Conservation (phyloP, 2,113 vertebrate species). For the Pseudorectes ferrugineus region DNA sequence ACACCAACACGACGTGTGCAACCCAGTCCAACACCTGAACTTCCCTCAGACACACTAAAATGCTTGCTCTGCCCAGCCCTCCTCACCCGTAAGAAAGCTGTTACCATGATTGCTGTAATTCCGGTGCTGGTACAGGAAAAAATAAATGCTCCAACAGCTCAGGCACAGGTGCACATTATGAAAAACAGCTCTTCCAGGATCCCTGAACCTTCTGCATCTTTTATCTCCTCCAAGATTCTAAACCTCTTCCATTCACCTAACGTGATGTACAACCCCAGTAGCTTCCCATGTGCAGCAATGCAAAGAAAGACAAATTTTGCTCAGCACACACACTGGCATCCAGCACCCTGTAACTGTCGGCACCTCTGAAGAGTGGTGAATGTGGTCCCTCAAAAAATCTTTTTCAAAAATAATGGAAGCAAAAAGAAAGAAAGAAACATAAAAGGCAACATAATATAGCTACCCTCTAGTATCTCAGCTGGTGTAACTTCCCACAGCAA, state of each 20-base stretch:
- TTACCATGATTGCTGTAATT: not conserved
- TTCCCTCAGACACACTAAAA: not conserved
- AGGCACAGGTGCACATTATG: not conserved
- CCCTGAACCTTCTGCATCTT: not conserved
- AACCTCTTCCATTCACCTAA: not conserved
- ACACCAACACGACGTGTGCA: fast-evolving
- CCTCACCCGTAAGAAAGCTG: not conserved
- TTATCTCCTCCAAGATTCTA: not conserved
- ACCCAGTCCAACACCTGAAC: not conserved
- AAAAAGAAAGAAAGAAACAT: not conserved
- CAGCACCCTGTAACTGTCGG: fast-evolving
- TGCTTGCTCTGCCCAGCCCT: not conserved
- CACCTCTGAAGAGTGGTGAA: not conserved
- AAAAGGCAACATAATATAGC: not conserved
- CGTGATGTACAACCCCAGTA: not conserved
- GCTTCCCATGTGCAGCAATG: fast-evolving
- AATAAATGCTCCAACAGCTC: not conserved
- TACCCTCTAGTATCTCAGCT: not conserved
- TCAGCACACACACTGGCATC: not conserved
- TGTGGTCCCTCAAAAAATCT: not conserved
- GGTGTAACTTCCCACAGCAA: not conserved
- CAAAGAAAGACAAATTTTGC: not conserved
- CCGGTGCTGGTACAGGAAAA: not conserved
- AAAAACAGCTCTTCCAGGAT: not conserved
- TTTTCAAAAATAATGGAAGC: not conserved